Evolutionary conservation across 2,797 vertebrate genomes (phyloP).

Genomic region (Saguinus oedipus): DNA sequence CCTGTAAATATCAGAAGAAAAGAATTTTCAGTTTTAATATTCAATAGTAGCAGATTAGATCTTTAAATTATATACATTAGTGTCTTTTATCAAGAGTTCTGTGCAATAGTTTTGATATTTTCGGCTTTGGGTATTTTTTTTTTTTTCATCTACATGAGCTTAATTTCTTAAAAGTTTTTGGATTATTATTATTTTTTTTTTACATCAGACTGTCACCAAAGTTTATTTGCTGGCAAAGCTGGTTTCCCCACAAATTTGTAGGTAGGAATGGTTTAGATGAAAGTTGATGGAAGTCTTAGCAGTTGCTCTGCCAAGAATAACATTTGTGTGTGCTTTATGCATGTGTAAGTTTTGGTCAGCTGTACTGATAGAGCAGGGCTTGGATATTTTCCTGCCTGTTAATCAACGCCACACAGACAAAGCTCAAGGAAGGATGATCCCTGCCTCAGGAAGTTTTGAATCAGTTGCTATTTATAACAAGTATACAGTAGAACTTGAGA

Average conservation of each 20-base stretch:
- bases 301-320: slow-evolving; percentile 2
- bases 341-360: slow-evolving; percentile 32
- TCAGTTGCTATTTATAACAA: slow-evolving; percentile 77
- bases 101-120: not conserved
- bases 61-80: not conserved
- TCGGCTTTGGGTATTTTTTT: not conserved
- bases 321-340: not conserved
- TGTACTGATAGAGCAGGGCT: slow-evolving; percentile 43
- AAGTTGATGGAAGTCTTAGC: not conserved
- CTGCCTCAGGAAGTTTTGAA: slow-evolving; percentile 80
- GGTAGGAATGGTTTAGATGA: not conserved
- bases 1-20: not conserved
- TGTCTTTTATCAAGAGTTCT: not conserved
- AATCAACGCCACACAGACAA: slow-evolving; percentile 75
- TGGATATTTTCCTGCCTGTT: slow-evolving; percentile 78
- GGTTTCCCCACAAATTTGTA: slow-evolving; percentile 19
- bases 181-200: slow-evolving; percentile 43
- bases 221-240: slow-evolving; percentile 13
- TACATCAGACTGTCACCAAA: not conserved
- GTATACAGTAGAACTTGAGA: slow-evolving; percentile 14
- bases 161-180: not conserved
- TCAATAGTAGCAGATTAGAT: not conserved
- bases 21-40: not conserved
- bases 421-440: slow-evolving; percentile 79
- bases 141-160: not conserved